These are phyloP conservation scores for Esox niger DNA, from an alignment of 2,113 vertebrate species.

Conservation along the genomic window DNA sequence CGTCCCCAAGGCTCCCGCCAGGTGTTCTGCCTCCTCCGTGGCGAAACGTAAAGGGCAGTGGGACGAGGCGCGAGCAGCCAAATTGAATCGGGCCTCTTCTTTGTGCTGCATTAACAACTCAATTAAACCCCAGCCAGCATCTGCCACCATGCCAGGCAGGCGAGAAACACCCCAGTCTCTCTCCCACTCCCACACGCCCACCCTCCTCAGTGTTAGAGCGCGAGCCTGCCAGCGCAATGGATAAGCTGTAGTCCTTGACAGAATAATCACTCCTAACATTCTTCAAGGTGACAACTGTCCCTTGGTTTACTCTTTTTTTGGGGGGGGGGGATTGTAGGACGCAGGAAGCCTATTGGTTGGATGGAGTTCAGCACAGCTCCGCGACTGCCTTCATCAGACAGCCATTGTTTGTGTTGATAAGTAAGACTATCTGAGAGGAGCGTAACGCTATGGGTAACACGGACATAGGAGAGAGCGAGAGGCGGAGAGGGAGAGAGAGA, in stretches of 20 bases:
- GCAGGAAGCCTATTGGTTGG: no score
- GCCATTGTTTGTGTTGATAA: conserved; percentile 1
- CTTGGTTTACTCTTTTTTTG: no score
- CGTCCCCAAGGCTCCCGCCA: conserved; percentile 53
- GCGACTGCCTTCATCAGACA: not conserved
- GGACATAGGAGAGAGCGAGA: not conserved
- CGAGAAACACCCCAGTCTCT: conserved; percentile 12
- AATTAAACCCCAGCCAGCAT: conserved; percentile 71
- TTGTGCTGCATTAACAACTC: conserved; percentile 72
- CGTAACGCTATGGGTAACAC: no score
- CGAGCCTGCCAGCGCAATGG: conserved; percentile 1
- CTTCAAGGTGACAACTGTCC: no score
- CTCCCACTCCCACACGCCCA: no score
- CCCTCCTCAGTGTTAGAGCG: conserved; percentile 13
- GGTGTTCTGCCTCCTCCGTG: conserved; percentile 57
- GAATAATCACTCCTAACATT: no score
- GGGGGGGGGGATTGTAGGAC: not conserved
- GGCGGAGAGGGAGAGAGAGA: conserved; percentile 23
- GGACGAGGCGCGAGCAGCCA: conserved; percentile 32
- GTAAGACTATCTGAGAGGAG: conserved; percentile 10
- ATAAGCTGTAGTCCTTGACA: no score
- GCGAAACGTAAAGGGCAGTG: conserved; percentile 61
- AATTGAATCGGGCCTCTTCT: conserved; percentile 57
- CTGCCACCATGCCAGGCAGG: conserved; percentile 58
- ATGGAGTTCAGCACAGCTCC: no score